A percentile compares a stretch with the other conserved stretches of the same genome.
phyloP scores from a whole-genome alignment of 2,888 invertebrate genomes.

The Caenorhabditis afra region DNA sequence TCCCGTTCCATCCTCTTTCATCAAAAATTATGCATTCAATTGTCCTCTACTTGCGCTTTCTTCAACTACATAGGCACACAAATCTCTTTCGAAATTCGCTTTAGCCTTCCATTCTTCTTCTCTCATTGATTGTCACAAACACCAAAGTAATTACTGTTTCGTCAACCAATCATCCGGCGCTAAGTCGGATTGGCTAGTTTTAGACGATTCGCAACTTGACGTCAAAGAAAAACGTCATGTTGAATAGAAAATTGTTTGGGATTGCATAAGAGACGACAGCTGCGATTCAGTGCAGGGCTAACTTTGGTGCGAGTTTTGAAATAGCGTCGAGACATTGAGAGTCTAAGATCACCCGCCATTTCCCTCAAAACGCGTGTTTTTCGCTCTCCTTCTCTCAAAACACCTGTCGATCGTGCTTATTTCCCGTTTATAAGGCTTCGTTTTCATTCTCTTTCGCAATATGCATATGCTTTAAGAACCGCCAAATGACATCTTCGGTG shows the following conservation, averaged over 20 bases:
- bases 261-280: conserved; percentile 54
- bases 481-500: conserved; percentile 32
- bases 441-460: neutral
- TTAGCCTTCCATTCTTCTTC: conserved; percentile 9
- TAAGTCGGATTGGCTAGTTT: conserved; percentile 60
- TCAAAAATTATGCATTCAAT: conserved; percentile 56
- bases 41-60: conserved; percentile 18
- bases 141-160: conserved; percentile 56
- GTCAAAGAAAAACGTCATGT: conserved; percentile 44
- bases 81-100: conserved; percentile 30
- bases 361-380: neutral
- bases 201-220: conserved; percentile 52
- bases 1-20: conserved; percentile 43
- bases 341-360: too few species aligned
- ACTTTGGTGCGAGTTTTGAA: conserved; percentile 7
- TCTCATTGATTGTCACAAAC: conserved; percentile 55
- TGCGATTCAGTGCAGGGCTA: conserved; percentile 17
- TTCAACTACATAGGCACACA: conserved; percentile 8
- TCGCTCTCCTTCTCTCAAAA: neutral
- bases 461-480: conserved; percentile 25
- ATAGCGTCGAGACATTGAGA: conserved; percentile 7
- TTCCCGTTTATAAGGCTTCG: neutral
- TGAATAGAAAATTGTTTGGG: conserved; percentile 58
- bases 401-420: too few species aligned
- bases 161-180: conserved; percentile 54